Evolutionary conservation across 2,888 invertebrate species (phyloP), one percentile per base, ranked within the genome.

Genomic region (Caenorhabditis wallacei): DNA sequence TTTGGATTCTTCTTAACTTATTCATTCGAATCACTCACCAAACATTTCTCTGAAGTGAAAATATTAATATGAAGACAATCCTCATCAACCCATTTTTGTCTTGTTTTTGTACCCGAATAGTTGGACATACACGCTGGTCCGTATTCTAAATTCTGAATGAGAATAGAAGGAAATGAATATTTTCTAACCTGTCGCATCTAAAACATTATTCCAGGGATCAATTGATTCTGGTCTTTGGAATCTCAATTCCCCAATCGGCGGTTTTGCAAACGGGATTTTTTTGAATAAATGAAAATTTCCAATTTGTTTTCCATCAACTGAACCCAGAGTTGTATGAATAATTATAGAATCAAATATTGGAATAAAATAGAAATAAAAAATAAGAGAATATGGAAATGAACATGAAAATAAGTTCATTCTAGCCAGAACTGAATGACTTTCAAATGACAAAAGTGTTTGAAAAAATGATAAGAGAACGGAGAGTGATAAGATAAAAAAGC

Each of bases 11-110:
- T 18, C 22, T 40, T 20, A 20, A 20, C 16, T n/a, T 5, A 5
- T 30, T 30, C 30, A 8, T 30, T 30, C 30, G 8, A 30, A 30
- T 5, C 30, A 3, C 30, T 8, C 30, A 88, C 88, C 80, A 84
- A 68, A 61, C 89, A 89, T 13, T 79, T 64, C 11, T 82, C 76
- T 18, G 83, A 84, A 4, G 87, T 84, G 81, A 89, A 89, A 13
- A 89, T 78, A 54, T 90, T 89, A 51, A 84, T 24, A 46, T 88
- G 85, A 24, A 89, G 80, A 51, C 89, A 89, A 57, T 89, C 89
- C 59, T 89, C 89, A 46, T 82, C 83, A 11, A 90, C 74, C 82
- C 87, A 85, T 66, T 88, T 84, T 43, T 88, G 89, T 3, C 83
- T 82, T 22, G 86, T 86, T 13, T 61, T 63, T 0, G 88, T 84